Evolutionary conservation across 2,888 invertebrate species (phyloP), one percentile per base, ranked within the genome.

Genomic region (Himalopsyche tibetana): DNA sequence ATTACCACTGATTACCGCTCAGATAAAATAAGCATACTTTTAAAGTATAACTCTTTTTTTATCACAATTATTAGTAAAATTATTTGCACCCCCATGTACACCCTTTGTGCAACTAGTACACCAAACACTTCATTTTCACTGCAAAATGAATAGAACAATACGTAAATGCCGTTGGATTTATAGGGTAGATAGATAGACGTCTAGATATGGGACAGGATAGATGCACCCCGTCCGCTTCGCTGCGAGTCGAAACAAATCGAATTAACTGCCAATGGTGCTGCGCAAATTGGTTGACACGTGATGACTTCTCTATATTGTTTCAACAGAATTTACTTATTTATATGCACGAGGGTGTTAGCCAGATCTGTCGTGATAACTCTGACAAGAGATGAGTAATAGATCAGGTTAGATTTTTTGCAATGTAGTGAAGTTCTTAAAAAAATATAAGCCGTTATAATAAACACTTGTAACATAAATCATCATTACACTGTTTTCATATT

Each of bases 191-290:
- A 63, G n/a, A 63, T 63, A 19, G 19, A 63, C 19, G 63, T 6
- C 19, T 63, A 6, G 19, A 19, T 63, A 19, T 19, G 4, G 19
- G 19, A 63, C 28, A 19, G 19, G 28, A 19, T 63, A 19, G 63
- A 63, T 63, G 63, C 63, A 19, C 5, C 63, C 19, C 63, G 63
- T 6, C 9, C 63, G 28, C 19, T 63, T 19, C 8, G 19, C 63
- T 12, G 19, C 6, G 28, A 19, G 8, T 11, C 28, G 63, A 63
- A 63, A 63, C 63, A 63, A 63, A 63, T 63, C 63, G 63, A 63
- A 63, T 63, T 63, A 63, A 63, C 19, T 19, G 63, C 63, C 63
- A 28, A n/a, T 63, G 63, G 63, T 19, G n/a, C 63, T 63, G 63
- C 63, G 8, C 45, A 5, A n/a, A 63, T 28, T 19, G 63, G 28